Evolutionary conservation across 2,888 invertebrate genomes (phyloP).

Genomic region (Amphimallon solstitiale): DNA sequence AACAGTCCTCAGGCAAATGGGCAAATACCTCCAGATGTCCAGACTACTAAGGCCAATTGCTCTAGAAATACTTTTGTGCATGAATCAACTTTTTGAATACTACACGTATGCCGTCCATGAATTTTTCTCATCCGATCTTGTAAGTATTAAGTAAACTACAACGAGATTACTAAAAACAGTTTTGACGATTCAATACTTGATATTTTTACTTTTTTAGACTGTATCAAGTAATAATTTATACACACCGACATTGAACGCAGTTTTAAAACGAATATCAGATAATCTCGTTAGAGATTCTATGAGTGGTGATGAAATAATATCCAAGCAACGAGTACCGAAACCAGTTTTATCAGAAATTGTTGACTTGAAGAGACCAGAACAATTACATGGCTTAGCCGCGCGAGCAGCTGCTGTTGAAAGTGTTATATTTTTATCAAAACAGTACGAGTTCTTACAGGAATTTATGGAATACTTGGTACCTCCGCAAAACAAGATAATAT

Average conservation of each 20-base stretch:
- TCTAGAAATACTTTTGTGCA: slow-evolving; percentile 87
- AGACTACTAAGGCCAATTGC: slow-evolving; percentile 88
- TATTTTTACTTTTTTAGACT: slow-evolving; percentile 59
- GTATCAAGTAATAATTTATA: slow-evolving; percentile 67
- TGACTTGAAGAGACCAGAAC: slow-evolving; percentile 74
- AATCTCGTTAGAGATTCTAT: slow-evolving; percentile 69
- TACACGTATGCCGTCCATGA: slow-evolving; percentile 89
- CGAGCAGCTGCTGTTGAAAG: slow-evolving; percentile 94
- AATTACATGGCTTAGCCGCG: slow-evolving; percentile 83
- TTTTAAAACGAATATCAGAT: slow-evolving; percentile 81
- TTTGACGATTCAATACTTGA: too few species aligned
- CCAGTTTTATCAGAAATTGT: slow-evolving; percentile 71
- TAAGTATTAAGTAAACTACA: slow-evolving; percentile 54
- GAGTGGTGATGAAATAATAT: slow-evolving; percentile 50
- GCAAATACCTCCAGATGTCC: slow-evolving; percentile 94
- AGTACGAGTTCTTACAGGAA: slow-evolving; percentile 84
- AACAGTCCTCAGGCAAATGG: slow-evolving; percentile 88
- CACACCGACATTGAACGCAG: slow-evolving; percentile 75
- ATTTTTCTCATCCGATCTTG: slow-evolving; percentile 85
- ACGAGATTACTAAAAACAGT: too few species aligned
- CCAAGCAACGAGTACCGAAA: slow-evolving; percentile 63
- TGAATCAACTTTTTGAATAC: slow-evolving; percentile 93
- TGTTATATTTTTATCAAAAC: slow-evolving; percentile 87
- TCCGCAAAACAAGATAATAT: slow-evolving; percentile 72
- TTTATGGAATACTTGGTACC: slow-evolving; percentile 88